Evolutionary conservation across 2,797 vertebrate species (phyloP).

Genomic region (Aselliscus stoliczkanus): DNA sequence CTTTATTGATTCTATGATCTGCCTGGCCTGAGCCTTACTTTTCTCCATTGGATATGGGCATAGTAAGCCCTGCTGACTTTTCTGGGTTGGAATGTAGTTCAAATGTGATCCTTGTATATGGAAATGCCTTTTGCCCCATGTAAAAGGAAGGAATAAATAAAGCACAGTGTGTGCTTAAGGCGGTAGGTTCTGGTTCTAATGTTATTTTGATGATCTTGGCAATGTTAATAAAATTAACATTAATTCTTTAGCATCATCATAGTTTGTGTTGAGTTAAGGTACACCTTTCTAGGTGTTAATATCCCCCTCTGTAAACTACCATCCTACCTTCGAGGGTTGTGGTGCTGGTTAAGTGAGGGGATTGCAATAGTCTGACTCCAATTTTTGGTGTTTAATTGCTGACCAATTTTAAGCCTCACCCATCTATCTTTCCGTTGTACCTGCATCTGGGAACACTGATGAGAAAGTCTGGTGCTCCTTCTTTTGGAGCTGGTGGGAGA

Average conservation of each 20-base stretch:
- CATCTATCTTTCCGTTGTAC: neutral
- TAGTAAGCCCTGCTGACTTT: neutral
- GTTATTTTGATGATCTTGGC: neutral
- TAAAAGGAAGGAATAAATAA: neutral
- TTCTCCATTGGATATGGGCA: neutral
- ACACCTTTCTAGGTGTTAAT: neutral
- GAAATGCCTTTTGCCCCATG: neutral
- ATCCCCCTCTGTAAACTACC: neutral
- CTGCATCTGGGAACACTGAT: neutral
- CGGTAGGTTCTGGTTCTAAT: neutral
- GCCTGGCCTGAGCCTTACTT: neutral
- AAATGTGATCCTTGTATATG: neutral
- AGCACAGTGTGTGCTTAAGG: neutral
- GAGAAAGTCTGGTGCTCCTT: neutral
- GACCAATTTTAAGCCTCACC: neutral
- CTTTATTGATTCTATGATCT: neutral
- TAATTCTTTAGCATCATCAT: neutral
- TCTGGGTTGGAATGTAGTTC: neutral
- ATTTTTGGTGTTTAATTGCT: neutral
- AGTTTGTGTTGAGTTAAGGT: neutral
- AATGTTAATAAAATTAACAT: neutral
- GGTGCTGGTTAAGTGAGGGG: neutral
- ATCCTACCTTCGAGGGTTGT: neutral
- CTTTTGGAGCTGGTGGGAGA: neutral
- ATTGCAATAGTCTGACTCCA: neutral